Percentiles rank a stretch among this genome's conserved stretches.
Evolutionary conservation across 2,113 vertebrate species (phyloP).

Genomic region (Rhinoderma darwinii): DNA sequence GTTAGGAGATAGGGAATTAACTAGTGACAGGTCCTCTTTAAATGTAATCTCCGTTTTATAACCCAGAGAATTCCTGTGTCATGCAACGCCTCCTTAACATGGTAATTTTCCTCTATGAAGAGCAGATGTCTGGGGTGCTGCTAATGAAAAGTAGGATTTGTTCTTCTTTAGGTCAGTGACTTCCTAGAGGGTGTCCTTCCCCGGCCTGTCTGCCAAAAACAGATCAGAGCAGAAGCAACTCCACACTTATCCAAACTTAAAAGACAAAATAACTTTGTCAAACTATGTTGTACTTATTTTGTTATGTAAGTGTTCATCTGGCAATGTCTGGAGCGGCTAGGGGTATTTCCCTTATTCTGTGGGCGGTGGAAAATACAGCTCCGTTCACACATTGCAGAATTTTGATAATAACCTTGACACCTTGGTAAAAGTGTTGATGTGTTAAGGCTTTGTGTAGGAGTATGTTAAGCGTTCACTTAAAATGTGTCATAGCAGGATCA

Average conservation of each 20-base stretch:
- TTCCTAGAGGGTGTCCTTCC: not conserved
- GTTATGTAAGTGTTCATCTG: not conserved
- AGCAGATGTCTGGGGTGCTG: not conserved
- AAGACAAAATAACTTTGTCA: not conserved
- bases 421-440: slow-evolving; percentile 51
- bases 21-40: not conserved
- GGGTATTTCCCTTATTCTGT: slow-evolving; percentile 53
- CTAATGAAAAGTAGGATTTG: not conserved
- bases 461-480: slow-evolving; percentile 22
- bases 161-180: not conserved
- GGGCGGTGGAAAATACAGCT: slow-evolving; percentile 10
- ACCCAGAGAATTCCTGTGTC: not conserved
- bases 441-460: slow-evolving; percentile 10
- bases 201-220: not conserved
- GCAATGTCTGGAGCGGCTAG: not conserved
- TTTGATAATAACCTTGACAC: slow-evolving; percentile 52
- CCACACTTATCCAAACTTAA: not conserved
- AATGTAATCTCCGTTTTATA: not conserved
- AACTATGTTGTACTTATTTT: not conserved
- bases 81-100: not conserved
- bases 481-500: too few species aligned
- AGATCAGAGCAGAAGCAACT: not conserved
- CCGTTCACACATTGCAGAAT: slow-evolving; percentile 28
- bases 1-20: too few species aligned
- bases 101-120: not conserved